Evolutionary conservation across 2,797 vertebrate genomes (phyloP), one percentile per base, ranked within the genome.

Genomic region (Alauda arvensis): DNA sequence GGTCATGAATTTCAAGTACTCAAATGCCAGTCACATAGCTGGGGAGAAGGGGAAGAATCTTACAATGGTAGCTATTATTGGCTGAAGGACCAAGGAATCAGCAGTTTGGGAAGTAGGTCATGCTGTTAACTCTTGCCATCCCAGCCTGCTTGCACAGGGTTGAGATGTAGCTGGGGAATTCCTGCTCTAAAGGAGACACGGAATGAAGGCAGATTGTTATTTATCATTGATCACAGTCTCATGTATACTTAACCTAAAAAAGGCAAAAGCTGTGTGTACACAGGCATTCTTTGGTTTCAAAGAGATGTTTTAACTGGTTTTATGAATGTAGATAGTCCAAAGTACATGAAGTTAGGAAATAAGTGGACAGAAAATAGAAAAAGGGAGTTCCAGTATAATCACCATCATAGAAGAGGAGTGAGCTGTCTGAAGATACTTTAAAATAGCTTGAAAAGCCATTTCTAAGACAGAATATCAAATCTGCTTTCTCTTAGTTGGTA

Each of bases 51-150:
- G 63, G 63, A 82, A 85, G 77, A 52, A 53, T 82, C 66, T 62
- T 77, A 88, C 89, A 94, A 77, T 91, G 77, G 79, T 42, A 60
- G 82, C 84, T 95, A 46, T 89, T 94, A 90, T 70, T 94, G 92
- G 79, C 62, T 77, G 82, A 59, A 83, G 87, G 77, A 68, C 68
- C 56, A 69, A 90, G 77, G 86, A 90, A 89, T 90, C 85, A 85
- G 78, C 74, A 80, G 29, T 92, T 72, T 79, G 66, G 72, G 83
- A 95, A 95, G 78, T 77, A 90, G 93, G 89, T 91, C 93, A 86
- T 71, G 52, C 77, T 87, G 37, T 92, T 95, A 93, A 94, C 89
- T 76, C 91, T 61, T 89, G 61, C 80, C 85, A 43, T 55, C 74
- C 83, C 62, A 86, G 60, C 37, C 4, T 57, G 51, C 24, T 12